Evolutionary conservation across 2,888 invertebrate species (phyloP).

Genomic region (Crematogaster levior): DNA sequence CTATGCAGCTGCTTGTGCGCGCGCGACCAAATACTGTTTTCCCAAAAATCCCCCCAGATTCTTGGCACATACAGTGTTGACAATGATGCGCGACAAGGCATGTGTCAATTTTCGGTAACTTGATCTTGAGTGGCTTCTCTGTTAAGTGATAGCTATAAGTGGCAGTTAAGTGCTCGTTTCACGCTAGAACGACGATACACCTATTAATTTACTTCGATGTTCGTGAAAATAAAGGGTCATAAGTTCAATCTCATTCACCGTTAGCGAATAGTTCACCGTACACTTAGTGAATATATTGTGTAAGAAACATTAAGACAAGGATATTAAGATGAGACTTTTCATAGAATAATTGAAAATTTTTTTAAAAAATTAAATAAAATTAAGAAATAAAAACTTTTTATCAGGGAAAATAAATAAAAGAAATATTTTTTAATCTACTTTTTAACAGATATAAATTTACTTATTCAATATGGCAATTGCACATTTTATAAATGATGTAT

Average conservation of each 20-base stretch:
- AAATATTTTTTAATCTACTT: not conserved
- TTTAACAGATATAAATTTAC: not conserved
- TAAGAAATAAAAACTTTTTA: slow-evolving; percentile 2
- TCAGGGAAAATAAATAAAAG: not conserved
- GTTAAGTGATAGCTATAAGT: slow-evolving; percentile 82
- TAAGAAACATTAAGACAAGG: not conserved
- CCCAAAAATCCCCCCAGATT: slow-evolving; percentile 68
- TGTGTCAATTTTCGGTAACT: slow-evolving; percentile 85
- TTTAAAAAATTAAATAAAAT: no score
- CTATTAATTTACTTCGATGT: slow-evolving; percentile 83
- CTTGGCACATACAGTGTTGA: slow-evolving; percentile 66
- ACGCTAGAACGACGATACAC: slow-evolving; percentile 81
- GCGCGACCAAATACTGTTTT: slow-evolving; percentile 52
- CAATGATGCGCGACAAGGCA: slow-evolving; percentile 74
- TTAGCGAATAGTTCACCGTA: slow-evolving; percentile 49
- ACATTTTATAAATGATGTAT: not conserved
- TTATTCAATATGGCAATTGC: not conserved
- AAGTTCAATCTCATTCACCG: slow-evolving; percentile 49
- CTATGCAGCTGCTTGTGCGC: slow-evolving; percentile 59
- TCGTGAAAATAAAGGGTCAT: slow-evolving; percentile 53
- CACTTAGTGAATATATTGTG: slow-evolving; percentile 43
- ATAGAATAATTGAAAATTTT: not conserved
- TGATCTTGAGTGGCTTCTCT: slow-evolving; percentile 84
- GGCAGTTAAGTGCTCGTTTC: slow-evolving; percentile 84
- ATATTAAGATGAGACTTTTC: not conserved